These are phyloP conservation scores for Coranthus polyacanthus DNA, from an alignment of 2,797 vertebrate genomes.

Conservation along the genomic window DNA sequence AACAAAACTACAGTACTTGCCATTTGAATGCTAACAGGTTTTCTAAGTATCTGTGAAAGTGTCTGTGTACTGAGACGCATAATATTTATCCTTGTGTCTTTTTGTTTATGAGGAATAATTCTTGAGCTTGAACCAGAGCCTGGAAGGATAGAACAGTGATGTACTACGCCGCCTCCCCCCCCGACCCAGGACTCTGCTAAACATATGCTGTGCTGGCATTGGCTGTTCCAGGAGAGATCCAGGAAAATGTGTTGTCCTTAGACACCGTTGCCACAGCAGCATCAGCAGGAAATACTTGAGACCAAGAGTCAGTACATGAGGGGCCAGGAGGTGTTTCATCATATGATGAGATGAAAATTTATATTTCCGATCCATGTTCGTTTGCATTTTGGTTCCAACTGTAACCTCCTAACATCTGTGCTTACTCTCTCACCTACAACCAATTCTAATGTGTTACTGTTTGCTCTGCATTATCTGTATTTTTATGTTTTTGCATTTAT, in stretches of 20 bases:
- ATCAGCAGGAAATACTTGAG: constrained; percentile 73
- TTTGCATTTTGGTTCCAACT: constrained; percentile 41
- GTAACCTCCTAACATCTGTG: constrained; percentile 58
- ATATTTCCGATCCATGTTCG: constrained; percentile 44
- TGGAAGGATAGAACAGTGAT: constrained; percentile 51
- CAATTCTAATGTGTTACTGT: constrained; percentile 2
- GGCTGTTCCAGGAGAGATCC: constrained; percentile 52
- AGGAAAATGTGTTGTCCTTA: constrained; percentile 78
- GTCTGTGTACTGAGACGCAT: constrained; percentile 28
- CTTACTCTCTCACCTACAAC: constrained; percentile 1
- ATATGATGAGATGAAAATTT: constrained; percentile 44
- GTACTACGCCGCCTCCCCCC: constrained; percentile 31
- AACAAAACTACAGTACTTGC: background rate
- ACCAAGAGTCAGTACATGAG: constrained; percentile 57
- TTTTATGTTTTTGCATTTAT: constrained; percentile 1
- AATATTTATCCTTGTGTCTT: constrained; percentile 57
- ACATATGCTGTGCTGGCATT: constrained; percentile 70
- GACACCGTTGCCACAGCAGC: constrained; percentile 84
- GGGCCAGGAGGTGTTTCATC: constrained; percentile 57
- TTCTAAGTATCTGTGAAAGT: constrained; percentile 10
- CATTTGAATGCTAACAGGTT: constrained; percentile 17
- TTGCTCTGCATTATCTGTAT: constrained; percentile 1
- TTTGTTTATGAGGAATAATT: constrained; percentile 57
- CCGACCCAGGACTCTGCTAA: constrained; percentile 50
- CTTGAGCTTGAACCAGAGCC: constrained; percentile 47